Evolutionary conservation across 2,113 vertebrate species (phyloP).

Genomic region (Gorsachius goisagi): DNA sequence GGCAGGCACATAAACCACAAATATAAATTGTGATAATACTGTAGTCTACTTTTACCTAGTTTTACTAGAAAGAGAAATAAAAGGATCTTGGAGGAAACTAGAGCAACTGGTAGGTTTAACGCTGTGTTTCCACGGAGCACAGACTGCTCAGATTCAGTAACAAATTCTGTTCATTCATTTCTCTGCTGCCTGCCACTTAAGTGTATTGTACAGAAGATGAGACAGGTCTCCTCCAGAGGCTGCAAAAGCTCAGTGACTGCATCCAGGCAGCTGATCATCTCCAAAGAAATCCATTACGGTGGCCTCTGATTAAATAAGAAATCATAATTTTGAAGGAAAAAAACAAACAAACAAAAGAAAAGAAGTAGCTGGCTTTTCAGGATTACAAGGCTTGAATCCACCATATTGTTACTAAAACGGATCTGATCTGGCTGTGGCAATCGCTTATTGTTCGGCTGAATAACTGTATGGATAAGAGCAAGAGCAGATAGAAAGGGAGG

Average conservation of each 20-base stretch:
- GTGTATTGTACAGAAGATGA: background rate
- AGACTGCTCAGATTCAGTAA: background rate
- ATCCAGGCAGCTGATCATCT: background rate
- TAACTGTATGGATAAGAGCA: background rate
- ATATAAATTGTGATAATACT: background rate
- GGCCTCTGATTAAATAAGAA: background rate
- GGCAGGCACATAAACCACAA: background rate
- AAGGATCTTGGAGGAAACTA: background rate
- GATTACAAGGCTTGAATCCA: background rate
- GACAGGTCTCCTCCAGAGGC: background rate
- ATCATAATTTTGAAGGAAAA: background rate
- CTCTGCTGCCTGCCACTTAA: background rate
- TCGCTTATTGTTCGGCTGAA: background rate
- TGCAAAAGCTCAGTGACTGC: background rate
- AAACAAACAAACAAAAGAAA: background rate
- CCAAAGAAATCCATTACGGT: background rate
- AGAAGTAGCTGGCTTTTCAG: background rate
- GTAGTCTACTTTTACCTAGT: background rate
- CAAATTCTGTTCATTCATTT: background rate
- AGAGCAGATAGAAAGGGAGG: background rate
- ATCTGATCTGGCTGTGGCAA: background rate
- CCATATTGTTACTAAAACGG: background rate
- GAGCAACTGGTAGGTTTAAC: background rate
- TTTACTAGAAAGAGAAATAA: background rate
- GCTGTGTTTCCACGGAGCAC: background rate